Evolutionary conservation across 2,797 vertebrate genomes (phyloP).

Genomic region (Oreonectes daqikongensis): DNA sequence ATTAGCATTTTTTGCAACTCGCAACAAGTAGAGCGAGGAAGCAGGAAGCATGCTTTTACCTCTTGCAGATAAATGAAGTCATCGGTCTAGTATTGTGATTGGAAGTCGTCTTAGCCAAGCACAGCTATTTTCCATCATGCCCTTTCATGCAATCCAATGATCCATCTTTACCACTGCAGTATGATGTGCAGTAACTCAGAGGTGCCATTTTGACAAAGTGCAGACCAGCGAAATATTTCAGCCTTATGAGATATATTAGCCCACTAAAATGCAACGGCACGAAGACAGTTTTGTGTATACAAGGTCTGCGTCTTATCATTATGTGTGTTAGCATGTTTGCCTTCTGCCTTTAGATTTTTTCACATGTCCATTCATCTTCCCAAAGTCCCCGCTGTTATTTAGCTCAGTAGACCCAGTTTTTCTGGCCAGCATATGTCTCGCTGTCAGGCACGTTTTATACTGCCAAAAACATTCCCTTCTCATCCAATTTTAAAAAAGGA

Average conservation of each 20-base stretch:
- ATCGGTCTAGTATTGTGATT: constrained; percentile 27
- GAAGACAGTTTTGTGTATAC: constrained; percentile 11
- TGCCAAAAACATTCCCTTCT: constrained; percentile 34
- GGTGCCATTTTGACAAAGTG: constrained; percentile 43
- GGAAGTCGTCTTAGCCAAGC: constrained; percentile 6
- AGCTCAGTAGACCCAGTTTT: constrained; percentile 22
- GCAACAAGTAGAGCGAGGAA: constrained; percentile 4
- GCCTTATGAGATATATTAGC: constrained; percentile 5
- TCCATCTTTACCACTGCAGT: constrained; percentile 19
- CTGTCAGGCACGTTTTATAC: constrained; percentile 37
- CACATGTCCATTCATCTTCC: constrained; percentile 23
- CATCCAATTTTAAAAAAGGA: constrained; percentile 39
- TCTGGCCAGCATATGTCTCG: constrained; percentile 11
- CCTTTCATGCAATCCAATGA: constrained; percentile 39
- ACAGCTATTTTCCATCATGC: constrained; percentile 31
- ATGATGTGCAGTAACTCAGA: constrained; percentile 25
- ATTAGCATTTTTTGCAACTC: constrained; percentile 28
- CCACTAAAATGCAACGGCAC: constrained; percentile 6
- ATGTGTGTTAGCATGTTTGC: constrained; percentile 41
- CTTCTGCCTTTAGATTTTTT: constrained; percentile 16
- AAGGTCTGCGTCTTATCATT: constrained; percentile 34
- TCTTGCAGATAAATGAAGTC: constrained; percentile 36
- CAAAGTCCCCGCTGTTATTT: constrained; percentile 27
- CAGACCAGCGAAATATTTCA: constrained; percentile 50
- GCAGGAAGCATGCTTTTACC: constrained; percentile 7